Evolutionary conservation across 2,797 vertebrate species (phyloP).

Genomic region (Centropyge bicolor): DNA sequence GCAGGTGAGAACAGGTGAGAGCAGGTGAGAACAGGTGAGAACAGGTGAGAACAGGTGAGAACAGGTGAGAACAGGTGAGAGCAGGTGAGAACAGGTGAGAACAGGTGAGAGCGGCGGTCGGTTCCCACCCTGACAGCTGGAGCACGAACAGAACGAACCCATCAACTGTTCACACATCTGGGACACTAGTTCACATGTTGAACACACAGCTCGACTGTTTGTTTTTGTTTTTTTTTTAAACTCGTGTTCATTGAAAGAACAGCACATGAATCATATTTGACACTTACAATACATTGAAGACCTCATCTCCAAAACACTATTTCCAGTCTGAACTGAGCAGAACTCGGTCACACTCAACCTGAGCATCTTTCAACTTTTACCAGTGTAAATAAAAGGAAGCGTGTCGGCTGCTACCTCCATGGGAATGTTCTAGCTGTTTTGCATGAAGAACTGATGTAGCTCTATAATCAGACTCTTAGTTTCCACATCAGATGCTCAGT

Average conservation of each 20-base stretch:
- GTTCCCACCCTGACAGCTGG: slow-evolving; percentile 19
- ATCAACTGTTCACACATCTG: neutral
- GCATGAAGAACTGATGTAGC: slow-evolving; percentile 59
- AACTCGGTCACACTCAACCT: neutral
- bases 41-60: too few relatives aligned
- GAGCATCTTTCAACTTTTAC: neutral
- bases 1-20: neutral
- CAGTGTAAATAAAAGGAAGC: slow-evolving; percentile 2
- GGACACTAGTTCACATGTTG: neutral
- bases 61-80: slow-evolving; percentile 1
- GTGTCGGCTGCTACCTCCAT: slow-evolving; percentile 57
- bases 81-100: neutral
- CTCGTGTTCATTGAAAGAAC: neutral
- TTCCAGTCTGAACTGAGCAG: slow-evolving; percentile 2
- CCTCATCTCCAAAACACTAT: slow-evolving; percentile 45
- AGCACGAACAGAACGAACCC: neutral
- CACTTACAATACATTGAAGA: slow-evolving; percentile 37
- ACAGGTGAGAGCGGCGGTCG: neutral
- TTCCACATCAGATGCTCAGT: neutral
- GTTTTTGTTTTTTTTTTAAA: too few relatives aligned
- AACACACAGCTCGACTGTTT: too few relatives aligned
- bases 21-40: neutral
- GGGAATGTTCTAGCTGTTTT: slow-evolving; percentile 38
- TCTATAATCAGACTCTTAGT: slow-evolving; percentile 29
- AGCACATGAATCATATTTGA: neutral